Base-by-base conservation (phyloP, 2,888 invertebrate species). In the Acanthosepion pharaonis region DNA sequence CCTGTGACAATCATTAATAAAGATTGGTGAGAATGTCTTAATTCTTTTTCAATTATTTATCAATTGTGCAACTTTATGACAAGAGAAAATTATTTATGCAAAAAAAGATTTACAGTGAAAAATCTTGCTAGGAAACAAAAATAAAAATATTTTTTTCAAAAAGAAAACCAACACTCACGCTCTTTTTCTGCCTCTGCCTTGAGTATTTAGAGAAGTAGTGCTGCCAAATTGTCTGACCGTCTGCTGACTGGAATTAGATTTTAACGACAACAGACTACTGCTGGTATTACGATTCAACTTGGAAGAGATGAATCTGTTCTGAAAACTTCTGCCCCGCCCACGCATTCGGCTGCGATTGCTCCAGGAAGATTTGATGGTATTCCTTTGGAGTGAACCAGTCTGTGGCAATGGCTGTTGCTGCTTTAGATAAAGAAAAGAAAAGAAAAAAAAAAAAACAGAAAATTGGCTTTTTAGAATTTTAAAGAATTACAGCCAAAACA, bases 281-380 rank as follows among this genome's bases (percentile, higher is more conserved):
- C 49, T 93, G n/a, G 53, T 18, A 20, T 25, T 53, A 25, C 93
- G 93, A n/a, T 93, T 93, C 49, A 53, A 93, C 25, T 53, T 49
- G 5, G 93, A 28, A n/a, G 93, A 53, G n/a, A 20, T 6, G n/a
- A 49, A 53, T 49, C 28, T 51, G 51, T n/a, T 49, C 18, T 49
- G 51, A 93, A 93, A 93, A 49, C 53, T 93, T 49, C 93, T 93
- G 23, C 93, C 53, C 0, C 93, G 93, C 15, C 49, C 49, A 18
- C 93, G 48, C 93, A 93, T 93, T 28, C 53, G 93, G n/a, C 78
- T 33, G n/a, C 78, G 78, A 78, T 78, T 78, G 78, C 78, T 93
- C 93, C 93, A 93, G 51, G 53, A 8, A 5, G 51, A 5, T 49
- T 28, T 93, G 51, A n/a, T 28, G 28, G 53, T 18, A 48, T n/a